phyloP scores from a whole-genome alignment of 2,113 vertebrate species.

The Propithecus coquereli region DNA sequence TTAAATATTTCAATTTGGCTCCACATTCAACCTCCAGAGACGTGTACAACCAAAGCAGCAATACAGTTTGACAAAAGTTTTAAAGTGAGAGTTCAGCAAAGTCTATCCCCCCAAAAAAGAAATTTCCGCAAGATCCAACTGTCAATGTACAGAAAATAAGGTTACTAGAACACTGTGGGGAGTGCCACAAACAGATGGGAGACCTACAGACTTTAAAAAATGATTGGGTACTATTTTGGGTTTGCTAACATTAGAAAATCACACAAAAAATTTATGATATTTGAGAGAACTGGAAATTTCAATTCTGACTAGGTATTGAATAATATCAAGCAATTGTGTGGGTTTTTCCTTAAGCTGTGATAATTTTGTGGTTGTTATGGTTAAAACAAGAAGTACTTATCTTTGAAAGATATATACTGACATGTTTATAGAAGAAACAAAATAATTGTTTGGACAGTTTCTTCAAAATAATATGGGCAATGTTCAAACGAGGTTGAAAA shows the following conservation, averaged over 20 bases:
- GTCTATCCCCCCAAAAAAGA: too few relatives aligned
- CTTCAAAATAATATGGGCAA: background rate
- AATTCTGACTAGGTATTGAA: background rate
- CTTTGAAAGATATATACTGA: background rate
- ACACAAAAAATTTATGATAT: background rate
- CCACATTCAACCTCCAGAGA: background rate
- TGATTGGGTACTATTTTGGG: background rate
- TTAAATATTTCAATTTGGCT: background rate
- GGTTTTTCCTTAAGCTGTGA: background rate
- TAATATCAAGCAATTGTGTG: background rate
- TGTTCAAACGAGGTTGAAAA: too few relatives aligned
- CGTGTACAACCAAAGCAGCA: background rate
- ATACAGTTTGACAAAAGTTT: background rate
- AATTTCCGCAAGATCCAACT: background rate
- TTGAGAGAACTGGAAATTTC: background rate
- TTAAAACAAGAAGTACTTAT: background rate
- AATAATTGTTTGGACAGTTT: background rate
- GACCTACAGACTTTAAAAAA: background rate
- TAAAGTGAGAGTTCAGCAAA: background rate
- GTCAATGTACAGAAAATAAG: background rate
- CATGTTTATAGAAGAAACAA: background rate
- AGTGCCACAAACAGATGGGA: background rate
- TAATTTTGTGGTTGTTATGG: background rate
- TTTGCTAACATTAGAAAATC: background rate
- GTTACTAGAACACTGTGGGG: background rate